phyloP scores from a whole-genome alignment of 1,140 invertebrate genomes.

The Lepidurus couesii region DNA sequence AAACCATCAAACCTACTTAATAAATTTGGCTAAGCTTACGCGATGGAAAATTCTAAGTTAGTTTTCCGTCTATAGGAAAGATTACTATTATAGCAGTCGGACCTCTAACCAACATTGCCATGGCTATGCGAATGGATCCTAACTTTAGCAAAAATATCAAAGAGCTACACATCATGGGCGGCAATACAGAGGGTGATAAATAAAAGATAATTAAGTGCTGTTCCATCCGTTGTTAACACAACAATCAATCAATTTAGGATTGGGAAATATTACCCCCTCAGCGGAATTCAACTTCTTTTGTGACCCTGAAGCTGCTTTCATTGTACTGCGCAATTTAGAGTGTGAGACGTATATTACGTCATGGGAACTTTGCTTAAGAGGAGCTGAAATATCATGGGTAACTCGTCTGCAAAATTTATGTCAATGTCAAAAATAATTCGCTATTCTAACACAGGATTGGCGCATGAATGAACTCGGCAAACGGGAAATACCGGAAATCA shows the following conservation, averaged over 20 bases:
- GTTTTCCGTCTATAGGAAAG: conserved; percentile 39
- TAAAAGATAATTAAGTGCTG: not conserved
- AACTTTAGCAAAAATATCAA: conserved; percentile 50
- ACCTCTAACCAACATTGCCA: conserved; percentile 58
- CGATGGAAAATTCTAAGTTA: conserved; percentile 26
- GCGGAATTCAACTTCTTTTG: conserved; percentile 63
- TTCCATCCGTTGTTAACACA: not conserved
- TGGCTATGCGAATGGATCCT: conserved; percentile 53
- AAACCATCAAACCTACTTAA: not conserved
- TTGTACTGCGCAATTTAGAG: conserved; percentile 46
- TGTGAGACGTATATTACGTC: conserved; percentile 40
- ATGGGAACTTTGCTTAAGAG: conserved; percentile 41
- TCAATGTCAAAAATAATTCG: no score
- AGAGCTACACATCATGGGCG: conserved; percentile 55
- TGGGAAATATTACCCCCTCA: conserved; percentile 50
- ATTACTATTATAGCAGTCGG: conserved; percentile 52
- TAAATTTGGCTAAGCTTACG: not conserved
- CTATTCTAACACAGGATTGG: conserved; percentile 49
- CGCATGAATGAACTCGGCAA: conserved; percentile 47
- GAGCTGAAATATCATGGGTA: conserved; percentile 34
- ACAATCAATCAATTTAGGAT: conserved; percentile 40
- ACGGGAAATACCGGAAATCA: conserved; percentile 45
- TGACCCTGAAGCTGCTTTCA: conserved; percentile 58
- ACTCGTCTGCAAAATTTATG: not conserved
- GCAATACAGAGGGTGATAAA: conserved; percentile 47